phyloP scores from a whole-genome alignment of 2,888 invertebrate genomes.

The Sericinus montela region DNA sequence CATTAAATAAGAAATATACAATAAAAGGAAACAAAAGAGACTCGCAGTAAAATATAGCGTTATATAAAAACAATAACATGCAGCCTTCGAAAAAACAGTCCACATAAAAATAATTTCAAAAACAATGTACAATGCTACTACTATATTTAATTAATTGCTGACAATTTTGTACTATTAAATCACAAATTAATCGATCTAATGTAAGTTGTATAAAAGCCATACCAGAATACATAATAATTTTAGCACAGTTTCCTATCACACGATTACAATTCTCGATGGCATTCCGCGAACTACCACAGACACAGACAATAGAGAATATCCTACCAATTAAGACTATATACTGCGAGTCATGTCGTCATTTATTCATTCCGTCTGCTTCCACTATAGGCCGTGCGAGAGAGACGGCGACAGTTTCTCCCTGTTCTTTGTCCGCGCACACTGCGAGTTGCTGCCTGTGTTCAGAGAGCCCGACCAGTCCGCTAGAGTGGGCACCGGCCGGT shows the following conservation, averaged over 20 bases:
- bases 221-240: neutral
- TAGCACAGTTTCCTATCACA: neutral
- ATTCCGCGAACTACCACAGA: conserved; percentile 10
- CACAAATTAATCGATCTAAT: conserved; percentile 4
- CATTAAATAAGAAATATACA: conserved; percentile 19
- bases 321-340: conserved; percentile 1
- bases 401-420: conserved; percentile 47
- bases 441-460: conserved; percentile 38
- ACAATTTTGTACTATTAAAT: conserved; percentile 11
- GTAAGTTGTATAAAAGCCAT: neutral
- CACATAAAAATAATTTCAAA: neutral
- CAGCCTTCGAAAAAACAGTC: too few species aligned
- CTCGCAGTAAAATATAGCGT: neutral
- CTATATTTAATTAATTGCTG: neutral
- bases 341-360: neutral
- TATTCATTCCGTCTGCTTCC: neutral
- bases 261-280: neutral
- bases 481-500: conserved; percentile 87
- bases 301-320: conserved; percentile 5
- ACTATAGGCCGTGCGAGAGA: conserved; percentile 43
- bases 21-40: conserved; percentile 1
- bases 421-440: conserved; percentile 28
- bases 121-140: neutral
- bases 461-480: conserved; percentile 90
- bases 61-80: too few species aligned